These are phyloP conservation scores for Pteria penguin DNA, from an alignment of 2,888 invertebrate genomes.

Conservation along the genomic window DNA sequence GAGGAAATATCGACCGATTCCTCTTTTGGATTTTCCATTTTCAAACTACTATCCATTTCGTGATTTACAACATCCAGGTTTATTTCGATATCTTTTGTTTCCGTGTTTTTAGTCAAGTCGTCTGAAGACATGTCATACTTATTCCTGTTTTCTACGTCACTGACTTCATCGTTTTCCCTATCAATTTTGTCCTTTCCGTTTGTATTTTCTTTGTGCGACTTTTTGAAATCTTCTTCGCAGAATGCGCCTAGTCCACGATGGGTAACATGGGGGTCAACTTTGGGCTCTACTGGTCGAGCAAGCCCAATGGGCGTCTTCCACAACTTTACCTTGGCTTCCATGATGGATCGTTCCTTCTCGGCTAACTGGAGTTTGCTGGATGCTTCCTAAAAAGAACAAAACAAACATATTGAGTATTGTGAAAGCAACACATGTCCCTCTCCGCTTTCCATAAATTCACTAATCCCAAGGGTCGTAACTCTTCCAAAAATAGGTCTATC, in stretches of 20 bases:
- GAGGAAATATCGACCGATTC: no score
- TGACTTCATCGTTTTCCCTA: neutral
- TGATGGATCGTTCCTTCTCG: constrained; percentile 86
- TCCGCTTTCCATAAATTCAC: no score
- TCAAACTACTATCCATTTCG: no score
- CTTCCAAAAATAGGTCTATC: no score
- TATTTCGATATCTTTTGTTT: no score
- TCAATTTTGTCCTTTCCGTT: neutral
- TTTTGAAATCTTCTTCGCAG: constrained; percentile 51
- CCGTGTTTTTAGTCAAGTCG: no score
- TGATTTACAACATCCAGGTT: no score
- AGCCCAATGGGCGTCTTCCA: constrained; percentile 63
- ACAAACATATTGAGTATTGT: neutral
- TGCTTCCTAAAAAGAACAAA: constrained; percentile 83
- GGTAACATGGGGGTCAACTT: constrained; percentile 57
- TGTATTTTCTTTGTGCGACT: neutral
- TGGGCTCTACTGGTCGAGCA: constrained; percentile 56
- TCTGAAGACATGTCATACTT: no score
- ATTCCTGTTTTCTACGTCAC: neutral
- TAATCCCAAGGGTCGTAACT: no score
- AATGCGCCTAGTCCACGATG: constrained; percentile 68
- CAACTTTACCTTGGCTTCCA: constrained; percentile 86
- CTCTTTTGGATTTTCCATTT: no score
- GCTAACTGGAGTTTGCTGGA: constrained; percentile 86
- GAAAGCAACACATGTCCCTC: no score